Base-by-base conservation (phyloP, 2,888 invertebrate genomes). In the Sipunculus nudus region DNA sequence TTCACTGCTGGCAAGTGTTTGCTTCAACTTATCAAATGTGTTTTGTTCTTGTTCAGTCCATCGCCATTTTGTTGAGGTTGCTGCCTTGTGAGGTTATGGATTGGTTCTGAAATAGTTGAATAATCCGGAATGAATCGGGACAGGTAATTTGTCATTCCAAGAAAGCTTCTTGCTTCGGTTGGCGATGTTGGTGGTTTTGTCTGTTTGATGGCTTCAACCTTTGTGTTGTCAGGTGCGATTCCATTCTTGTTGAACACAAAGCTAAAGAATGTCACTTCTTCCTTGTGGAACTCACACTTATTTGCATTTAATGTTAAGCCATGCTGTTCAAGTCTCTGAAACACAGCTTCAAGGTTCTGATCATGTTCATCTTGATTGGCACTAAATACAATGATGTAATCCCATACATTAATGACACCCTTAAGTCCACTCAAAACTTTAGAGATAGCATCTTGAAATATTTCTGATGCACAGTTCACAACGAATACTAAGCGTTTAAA, bases 131-230 rank as follows among this genome's bases (percentile, higher is more conserved):
- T 75, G 35, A 75, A 75, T 38, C 63, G 41, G 2, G 68, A 56
- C 31, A 55, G 48, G 49, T 72, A 72, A 38, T 67, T 69, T 6
- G 62, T 61, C 68, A 73, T 68, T 13, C 69, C 75, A 1, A 70
- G 57, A 26, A 75, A 62, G 43, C 63, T 65, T 16, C 57, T 29
- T 1, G 71, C 46, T 56, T 73, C 74, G 6, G 62, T 35, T 21
- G 63, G 61, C n/a, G 58, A 71, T 10, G 28, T 35, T 38, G 73
- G 72, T n/a, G 29, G 31, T 41, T 29, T 26, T 13, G 65, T 59
- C 26, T 67, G 59, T 35, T 55, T 52, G 21, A 75, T 58, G 6
- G 71, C 65, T 6, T 47, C 53, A 3, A 67, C 66, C 46, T 75
- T 71, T n/a, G 41, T 48, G 10, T 66, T 56, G 46, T 74, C 69